Evolutionary conservation across 2,113 vertebrate species (phyloP), one percentile per base, ranked within the genome.

Genomic region (Danionella cerebrum): DNA sequence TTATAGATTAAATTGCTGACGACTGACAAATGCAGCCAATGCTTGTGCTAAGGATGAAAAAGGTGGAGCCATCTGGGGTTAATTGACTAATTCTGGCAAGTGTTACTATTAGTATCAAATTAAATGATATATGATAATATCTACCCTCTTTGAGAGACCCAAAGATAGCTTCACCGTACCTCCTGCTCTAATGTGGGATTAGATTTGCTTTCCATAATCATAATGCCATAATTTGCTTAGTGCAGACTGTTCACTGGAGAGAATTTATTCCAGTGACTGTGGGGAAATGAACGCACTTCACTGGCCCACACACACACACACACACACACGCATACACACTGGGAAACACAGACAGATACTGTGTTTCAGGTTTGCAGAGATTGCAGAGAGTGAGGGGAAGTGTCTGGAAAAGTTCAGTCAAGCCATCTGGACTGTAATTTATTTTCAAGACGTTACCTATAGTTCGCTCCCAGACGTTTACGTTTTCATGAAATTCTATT

Each of bases 271-370:
- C 77, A 65, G 64, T 78, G 80, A 33, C 50, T 33, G 79, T 29
- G 75, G 83, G 80, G 83, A 87, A 84, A 87, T 85, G 79, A 84
- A 83, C 78, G 21, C 57, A 25, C 55, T 69, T 69, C 60, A 22
- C 76, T 64, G 65, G 69, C 58, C 65, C 75, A 47, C 50, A 67
- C 67, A 42, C 35, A 31, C 10, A 48, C 24, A 27, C n/a, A 19
- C 24, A n/a, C n/a, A n/a, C n/a, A n/a, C n/a, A n/a, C n/a, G 69
- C 58, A 65, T 74, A 47, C 50, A 67, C 67, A 42, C 35, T 19
- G 6, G 38, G 50, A 27, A 7, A 19, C 24, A 52, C 50, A 52
- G 50, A 53, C 50, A 31, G 27, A 57, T 19, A 57, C 50, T 36
- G 54, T 39, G 21, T 38, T 53, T 53, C 27, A 33, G 27, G 7